Evolutionary conservation across 2,888 invertebrate genomes (phyloP), one percentile per base, ranked within the genome.

Genomic region (Drosophila heteroneura): DNA sequence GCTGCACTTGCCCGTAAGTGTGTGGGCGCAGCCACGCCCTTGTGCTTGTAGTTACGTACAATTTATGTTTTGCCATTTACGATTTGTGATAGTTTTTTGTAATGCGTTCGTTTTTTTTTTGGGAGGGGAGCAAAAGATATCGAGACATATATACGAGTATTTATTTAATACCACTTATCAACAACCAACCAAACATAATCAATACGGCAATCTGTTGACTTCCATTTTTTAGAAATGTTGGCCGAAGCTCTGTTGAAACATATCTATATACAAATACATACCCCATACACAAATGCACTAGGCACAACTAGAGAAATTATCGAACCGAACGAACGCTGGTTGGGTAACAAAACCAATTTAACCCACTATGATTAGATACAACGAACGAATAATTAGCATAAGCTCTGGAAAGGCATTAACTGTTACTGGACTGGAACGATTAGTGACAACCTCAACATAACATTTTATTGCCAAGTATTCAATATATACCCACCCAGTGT

Each of bases 401-500:
- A 22, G 47, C 62, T 60, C 37, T 62, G 66, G 59, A 71, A 72
- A 54, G 56, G 57, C 57, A 61, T 35, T 28, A 62, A 28, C 44
- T 70, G 62, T 72, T 63, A 54, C 39, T 22, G 9, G 9, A 54
- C 32, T 37, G 59, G n/a, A 39, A 44, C 47, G 47, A 56, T 57
- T 57, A 59, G 59, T 30, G 51, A 58, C 58, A 53, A 75, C 79
- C 79, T 70, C 67, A 51, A 78, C 37, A 63, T 49, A 52, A 79
- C 60, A 53, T 66, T 49, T 73, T 66, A 63, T 76, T 69, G 73
- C 79, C 76, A 79, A 76, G 70, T 67, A 79, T 76, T 79, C 62
- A 71, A 76, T 68, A 67, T 70, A 61, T 74, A 79, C 84, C 84
- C 86, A 85, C 82, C 84, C 85, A 81, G 77, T 85, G 85, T 85